Evolutionary conservation across 2,888 invertebrate genomes (phyloP).

Genomic region (Drosophila paracracens): DNA sequence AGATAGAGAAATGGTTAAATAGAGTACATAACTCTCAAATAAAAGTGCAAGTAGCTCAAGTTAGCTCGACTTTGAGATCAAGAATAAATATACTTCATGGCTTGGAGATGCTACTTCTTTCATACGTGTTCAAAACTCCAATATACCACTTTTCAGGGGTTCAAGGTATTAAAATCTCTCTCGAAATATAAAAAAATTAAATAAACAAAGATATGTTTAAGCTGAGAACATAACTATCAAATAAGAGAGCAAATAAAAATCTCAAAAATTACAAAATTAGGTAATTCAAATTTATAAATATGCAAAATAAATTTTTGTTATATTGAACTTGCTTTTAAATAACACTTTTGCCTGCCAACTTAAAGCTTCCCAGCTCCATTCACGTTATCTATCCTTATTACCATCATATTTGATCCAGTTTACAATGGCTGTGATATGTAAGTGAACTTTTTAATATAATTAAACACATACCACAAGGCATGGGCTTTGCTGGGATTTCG

Average conservation of each 20-base stretch:
- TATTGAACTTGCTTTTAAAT: neutral
- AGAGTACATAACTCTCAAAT: neutral
- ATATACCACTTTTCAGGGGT: no score
- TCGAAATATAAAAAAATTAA: neutral
- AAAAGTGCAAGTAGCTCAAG: neutral
- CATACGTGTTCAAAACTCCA: neutral
- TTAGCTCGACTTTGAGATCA: neutral
- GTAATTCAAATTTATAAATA: neutral
- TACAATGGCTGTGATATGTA: neutral
- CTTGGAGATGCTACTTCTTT: neutral
- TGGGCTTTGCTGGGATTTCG: slow-evolving; percentile 41
- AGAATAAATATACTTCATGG: neutral
- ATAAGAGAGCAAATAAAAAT: neutral
- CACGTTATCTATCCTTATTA: neutral
- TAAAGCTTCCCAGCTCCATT: neutral
- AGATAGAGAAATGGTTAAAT: neutral
- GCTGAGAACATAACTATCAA: no score
- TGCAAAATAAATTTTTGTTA: neutral
- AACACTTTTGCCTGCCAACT: neutral
- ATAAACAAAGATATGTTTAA: neutral
- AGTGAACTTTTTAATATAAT: slow-evolving; percentile 7
- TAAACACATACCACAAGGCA: slow-evolving; percentile 57
- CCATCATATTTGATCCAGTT: neutral
- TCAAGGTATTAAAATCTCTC: no score
- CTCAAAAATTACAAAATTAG: neutral